A percentile compares a stretch with the other conserved stretches of the same genome.
phyloP scores from a whole-genome alignment of 2,113 vertebrate genomes.

The Ameiurus melas region DNA sequence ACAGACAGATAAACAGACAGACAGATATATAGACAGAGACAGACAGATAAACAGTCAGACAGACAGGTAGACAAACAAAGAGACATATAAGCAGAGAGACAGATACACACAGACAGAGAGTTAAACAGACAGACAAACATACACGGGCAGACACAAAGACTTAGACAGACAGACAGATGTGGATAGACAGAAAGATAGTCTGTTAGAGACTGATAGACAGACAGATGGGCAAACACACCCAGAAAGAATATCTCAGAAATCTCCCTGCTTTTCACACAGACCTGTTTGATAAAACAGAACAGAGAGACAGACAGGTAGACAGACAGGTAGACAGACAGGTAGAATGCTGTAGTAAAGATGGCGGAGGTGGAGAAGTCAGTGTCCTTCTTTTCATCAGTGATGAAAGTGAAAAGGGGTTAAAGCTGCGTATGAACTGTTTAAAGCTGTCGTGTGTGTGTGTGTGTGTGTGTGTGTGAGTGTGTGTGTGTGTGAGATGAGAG shows the following conservation, averaged over 20 bases:
- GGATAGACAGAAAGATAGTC: not conserved
- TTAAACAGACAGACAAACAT: not conserved
- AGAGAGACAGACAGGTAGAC: too few relatives aligned
- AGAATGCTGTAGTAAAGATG: not conserved
- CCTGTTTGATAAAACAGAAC: not conserved
- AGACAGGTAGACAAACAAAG: not conserved
- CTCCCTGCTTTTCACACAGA: not conserved
- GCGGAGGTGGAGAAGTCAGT: not conserved
- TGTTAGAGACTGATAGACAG: not conserved
- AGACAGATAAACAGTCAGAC: not conserved
- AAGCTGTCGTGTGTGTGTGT: not conserved
- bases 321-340: too few relatives aligned
- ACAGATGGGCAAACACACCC: not conserved
- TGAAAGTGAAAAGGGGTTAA: not conserved
- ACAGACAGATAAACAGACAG: not conserved
- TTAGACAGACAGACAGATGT: not conserved
- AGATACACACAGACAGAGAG: not conserved
- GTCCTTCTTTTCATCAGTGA: not conserved
- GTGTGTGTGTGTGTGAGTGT: not conserved
- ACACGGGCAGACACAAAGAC: not conserved
- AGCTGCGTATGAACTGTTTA: not conserved
- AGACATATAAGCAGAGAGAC: not conserved
- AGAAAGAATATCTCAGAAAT: not conserved
- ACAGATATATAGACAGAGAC: not conserved
- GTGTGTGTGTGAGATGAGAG: not conserved